Percentiles rank a stretch among this genome's conserved stretches.
Evolutionary conservation across 2,797 vertebrate species (phyloP).

Genomic region (Galagoides demidoff): DNA sequence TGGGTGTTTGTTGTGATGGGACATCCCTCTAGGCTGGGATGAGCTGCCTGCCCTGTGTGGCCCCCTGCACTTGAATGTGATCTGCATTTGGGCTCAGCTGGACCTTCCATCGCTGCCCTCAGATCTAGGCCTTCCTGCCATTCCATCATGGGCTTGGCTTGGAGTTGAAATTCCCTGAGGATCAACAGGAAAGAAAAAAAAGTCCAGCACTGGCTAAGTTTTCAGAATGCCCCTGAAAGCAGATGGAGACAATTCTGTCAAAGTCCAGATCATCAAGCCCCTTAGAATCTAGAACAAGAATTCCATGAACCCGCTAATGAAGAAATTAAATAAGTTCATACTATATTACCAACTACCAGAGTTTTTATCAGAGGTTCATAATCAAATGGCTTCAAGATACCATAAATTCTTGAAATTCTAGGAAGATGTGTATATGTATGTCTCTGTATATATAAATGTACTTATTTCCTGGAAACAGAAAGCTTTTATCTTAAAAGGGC

Average conservation of each 20-base stretch:
- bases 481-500: constrained; percentile 17
- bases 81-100: background rate
- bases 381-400: background rate
- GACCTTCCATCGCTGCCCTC: background rate
- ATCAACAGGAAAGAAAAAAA: background rate
- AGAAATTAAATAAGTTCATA: background rate
- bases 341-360: background rate
- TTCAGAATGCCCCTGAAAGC: background rate
- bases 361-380: background rate
- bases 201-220: background rate
- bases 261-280: background rate
- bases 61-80: background rate
- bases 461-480: background rate
- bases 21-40: background rate
- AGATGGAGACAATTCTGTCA: background rate
- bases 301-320: background rate
- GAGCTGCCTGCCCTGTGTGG: background rate
- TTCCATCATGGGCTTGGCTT: background rate
- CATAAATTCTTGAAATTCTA: background rate
- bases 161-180: background rate
- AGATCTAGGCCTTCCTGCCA: background rate
- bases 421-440: background rate
- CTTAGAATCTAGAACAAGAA: background rate
- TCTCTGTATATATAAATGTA: background rate
- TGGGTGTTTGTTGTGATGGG: background rate